Evolutionary conservation across 2,113 vertebrate genomes (phyloP).

Genomic region (Lamprotornis superbus): DNA sequence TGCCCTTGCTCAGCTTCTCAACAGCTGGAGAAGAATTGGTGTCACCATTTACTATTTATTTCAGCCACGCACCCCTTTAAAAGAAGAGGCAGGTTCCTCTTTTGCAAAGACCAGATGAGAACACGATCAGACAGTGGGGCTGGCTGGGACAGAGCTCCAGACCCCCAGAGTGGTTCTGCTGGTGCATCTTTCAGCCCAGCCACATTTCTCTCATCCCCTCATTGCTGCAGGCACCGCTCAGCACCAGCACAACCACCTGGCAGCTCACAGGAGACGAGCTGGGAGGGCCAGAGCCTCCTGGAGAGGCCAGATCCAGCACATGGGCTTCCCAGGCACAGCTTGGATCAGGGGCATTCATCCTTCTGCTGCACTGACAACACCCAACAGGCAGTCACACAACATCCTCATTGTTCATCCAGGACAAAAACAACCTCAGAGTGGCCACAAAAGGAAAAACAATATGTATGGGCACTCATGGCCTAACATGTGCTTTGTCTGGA

Average conservation of each 20-base stretch:
- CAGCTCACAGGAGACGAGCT: not conserved
- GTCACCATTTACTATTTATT: not conserved
- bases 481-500: slow-evolving; percentile 39
- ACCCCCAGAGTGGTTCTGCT: not conserved
- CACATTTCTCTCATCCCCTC: not conserved
- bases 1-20: not conserved
- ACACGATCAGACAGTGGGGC: not conserved
- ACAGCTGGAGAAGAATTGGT: not conserved
- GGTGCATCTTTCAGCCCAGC: not conserved
- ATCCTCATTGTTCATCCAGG: not conserved
- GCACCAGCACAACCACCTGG: not conserved
- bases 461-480: not conserved
- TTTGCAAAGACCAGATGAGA: not conserved
- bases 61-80: not conserved
- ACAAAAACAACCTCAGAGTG: not conserved
- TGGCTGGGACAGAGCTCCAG: not conserved
- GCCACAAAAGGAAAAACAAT: slow-evolving; percentile 5
- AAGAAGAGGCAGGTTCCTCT: not conserved
- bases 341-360: not conserved
- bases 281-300: not conserved
- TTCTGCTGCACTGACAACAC: not conserved
- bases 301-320: not conserved
- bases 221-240: not conserved
- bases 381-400: slow-evolving; percentile 1
- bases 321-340: not conserved